Percentiles rank a stretch among this genome's conserved stretches.
These are phyloP conservation scores for Drosophila sordidapex DNA, from an alignment of 2,888 invertebrate species.

Conservation along the genomic window DNA sequence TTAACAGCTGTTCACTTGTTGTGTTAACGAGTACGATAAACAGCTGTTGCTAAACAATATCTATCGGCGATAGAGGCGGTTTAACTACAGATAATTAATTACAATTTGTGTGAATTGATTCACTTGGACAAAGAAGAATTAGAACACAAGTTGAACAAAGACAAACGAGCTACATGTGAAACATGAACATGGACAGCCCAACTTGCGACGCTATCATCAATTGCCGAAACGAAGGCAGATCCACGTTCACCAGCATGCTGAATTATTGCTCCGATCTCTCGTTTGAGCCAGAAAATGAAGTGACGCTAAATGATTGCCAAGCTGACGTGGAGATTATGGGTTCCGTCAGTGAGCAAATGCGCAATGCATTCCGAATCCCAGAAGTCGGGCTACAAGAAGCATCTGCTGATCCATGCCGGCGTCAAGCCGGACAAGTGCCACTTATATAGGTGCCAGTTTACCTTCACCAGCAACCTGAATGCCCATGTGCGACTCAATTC, in stretches of 20 bases:
- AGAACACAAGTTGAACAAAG: neutral
- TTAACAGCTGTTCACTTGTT: neutral
- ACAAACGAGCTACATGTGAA: neutral
- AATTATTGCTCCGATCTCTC: slow-evolving; percentile 69
- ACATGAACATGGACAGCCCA: slow-evolving; percentile 11
- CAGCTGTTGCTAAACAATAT: neutral
- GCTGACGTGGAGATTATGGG: slow-evolving; percentile 46
- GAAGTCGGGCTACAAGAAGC: slow-evolving; percentile 84
- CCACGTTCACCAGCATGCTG: slow-evolving; percentile 81
- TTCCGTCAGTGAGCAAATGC: slow-evolving; percentile 7
- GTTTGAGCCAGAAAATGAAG: slow-evolving; percentile 38
- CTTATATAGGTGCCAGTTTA: slow-evolving; percentile 82
- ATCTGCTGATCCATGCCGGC: slow-evolving; percentile 84
- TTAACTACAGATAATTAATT: neutral
- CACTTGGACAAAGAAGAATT: neutral
- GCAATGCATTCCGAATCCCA: slow-evolving; percentile 84
- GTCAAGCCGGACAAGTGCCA: slow-evolving; percentile 83
- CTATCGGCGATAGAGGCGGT: neutral
- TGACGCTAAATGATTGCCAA: slow-evolving; percentile 31
- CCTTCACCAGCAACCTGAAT: slow-evolving; percentile 84
- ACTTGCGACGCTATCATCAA: slow-evolving; percentile 63
- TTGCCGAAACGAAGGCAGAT: slow-evolving; percentile 77
- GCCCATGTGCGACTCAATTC: slow-evolving; percentile 83
- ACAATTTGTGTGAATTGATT: neutral
- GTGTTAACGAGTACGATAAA: neutral